Base-by-base conservation (phyloP, 2,888 invertebrate genomes). In the Ryuthela nishihirai region DNA sequence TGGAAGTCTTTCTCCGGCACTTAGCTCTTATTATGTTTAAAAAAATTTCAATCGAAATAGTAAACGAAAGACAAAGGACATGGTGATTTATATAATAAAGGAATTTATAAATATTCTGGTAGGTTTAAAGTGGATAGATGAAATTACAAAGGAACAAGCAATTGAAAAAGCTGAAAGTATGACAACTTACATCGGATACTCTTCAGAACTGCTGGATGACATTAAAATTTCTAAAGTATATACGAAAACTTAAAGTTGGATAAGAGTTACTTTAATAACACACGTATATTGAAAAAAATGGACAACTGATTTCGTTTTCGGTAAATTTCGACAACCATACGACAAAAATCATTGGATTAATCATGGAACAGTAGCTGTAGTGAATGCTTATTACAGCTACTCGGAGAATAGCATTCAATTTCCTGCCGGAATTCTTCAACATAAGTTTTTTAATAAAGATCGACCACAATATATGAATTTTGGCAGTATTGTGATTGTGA, bases 121-220 rank as follows among this genome's bases (percentile, higher is more conserved):
- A 17, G 80, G 83, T 54, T 68, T 92, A 10, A 85, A 86, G 40
- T 95, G 94, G 94, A 94, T 95, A 94, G 94, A 94, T 71, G 82
- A 82, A 0, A 76, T 79, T 64, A 94, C 95, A 0, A 34, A 35
- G 10, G 32, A 34, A 15, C 21, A 71, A 40, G 74, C 74, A n/a
- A 68, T 67, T 26, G 34, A 23, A 12, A 52, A 52, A 15, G 52
- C 25, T 3, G 38, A 15, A 4, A 20, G 24, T 6, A 43, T 43
- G 5, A 43, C n/a, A 20, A 10, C 43, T 15, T 24, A 21, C 25
- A 21, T 43, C 25, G 43, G 52, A 15, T 52, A 52, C 36, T 46
- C 52, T 10, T 29, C 29, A 12, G 52, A 52, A 21, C 32, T 52
- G 32, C 47, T 52, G 4, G 29, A 52, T 23, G 45, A 52, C 18